Evolutionary conservation across 2,888 invertebrate genomes (phyloP).

Genomic region (Drosophila mettleri): DNA sequence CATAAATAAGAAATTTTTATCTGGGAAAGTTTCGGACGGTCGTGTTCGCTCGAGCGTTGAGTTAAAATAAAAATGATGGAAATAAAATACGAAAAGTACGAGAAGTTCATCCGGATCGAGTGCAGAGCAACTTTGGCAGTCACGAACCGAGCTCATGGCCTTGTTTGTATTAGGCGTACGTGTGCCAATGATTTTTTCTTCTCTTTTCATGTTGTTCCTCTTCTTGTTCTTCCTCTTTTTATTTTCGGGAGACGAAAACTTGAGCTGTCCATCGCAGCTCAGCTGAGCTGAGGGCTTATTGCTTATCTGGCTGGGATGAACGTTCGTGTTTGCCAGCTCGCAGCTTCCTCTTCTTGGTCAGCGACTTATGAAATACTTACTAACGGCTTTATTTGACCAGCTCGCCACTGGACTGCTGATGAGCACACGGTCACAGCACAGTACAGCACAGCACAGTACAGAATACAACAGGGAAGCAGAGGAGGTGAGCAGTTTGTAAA

Average conservation of each 20-base stretch:
- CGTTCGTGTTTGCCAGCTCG: slow-evolving; percentile 12
- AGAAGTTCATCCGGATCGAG: slow-evolving; percentile 59
- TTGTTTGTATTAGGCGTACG: slow-evolving; percentile 82
- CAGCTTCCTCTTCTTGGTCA: slow-evolving; percentile 18
- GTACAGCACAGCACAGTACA: too few relatives aligned
- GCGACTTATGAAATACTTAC: slow-evolving; percentile 78
- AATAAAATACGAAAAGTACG: slow-evolving; percentile 77
- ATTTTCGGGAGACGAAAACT: slow-evolving; percentile 52
- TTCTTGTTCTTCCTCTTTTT: slow-evolving; percentile 9
- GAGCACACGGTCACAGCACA: slow-evolving; percentile 35
- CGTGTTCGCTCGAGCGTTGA: slow-evolving; percentile 61
- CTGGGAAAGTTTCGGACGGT: slow-evolving; percentile 75
- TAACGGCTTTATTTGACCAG: slow-evolving; percentile 80
- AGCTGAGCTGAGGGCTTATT: slow-evolving; percentile 72
- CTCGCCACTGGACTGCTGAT: slow-evolving; percentile 75
- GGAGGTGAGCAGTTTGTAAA: slow-evolving; percentile 41
- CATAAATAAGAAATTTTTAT: slow-evolving; percentile 82
- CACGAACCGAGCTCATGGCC: slow-evolving; percentile 82
- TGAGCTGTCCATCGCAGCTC: slow-evolving; percentile 65
- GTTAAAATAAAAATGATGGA: slow-evolving; percentile 77
- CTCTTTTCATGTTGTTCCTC: background rate
- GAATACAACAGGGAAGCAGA: background rate
- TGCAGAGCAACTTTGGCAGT: slow-evolving; percentile 75
- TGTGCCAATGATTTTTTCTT: slow-evolving; percentile 68
- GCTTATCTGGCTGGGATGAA: slow-evolving; percentile 71